phyloP scores from a whole-genome alignment of 2,888 invertebrate species.

The Anarsia innoxiella region DNA sequence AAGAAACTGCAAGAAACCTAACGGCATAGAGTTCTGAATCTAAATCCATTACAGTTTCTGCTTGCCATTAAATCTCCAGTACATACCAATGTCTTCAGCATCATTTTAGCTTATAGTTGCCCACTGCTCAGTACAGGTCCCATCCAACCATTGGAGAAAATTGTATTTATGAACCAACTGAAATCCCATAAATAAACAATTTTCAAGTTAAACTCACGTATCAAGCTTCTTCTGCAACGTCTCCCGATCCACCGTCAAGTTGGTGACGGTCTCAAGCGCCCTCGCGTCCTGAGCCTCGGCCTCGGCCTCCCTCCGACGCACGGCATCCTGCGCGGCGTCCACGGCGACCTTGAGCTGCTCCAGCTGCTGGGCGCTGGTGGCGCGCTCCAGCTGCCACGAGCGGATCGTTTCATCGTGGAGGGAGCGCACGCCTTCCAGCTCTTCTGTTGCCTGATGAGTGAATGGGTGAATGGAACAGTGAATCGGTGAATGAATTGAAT shows the following conservation, averaged over 20 bases:
- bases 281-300: slow-evolving; percentile 27
- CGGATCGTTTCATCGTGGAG: slow-evolving; percentile 67
- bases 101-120: too few relatives aligned
- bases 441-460: slow-evolving; percentile 63
- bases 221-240: slow-evolving; percentile 56
- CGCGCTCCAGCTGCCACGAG: slow-evolving; percentile 47
- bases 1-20: too few relatives aligned
- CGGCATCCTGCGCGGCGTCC: slow-evolving; percentile 22
- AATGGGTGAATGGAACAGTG: too few relatives aligned
- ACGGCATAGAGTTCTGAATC: too few relatives aligned
- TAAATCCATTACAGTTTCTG: too few relatives aligned
- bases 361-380: slow-evolving; percentile 23
- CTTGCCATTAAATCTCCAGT: too few relatives aligned
- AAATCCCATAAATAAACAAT: not conserved
- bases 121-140: too few relatives aligned
- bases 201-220: slow-evolving; percentile 25
- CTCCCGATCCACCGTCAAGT: slow-evolving; percentile 60
- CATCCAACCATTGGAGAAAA: too few relatives aligned
- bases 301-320: slow-evolving; percentile 28
- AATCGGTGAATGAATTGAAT: too few relatives aligned
- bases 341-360: slow-evolving; percentile 27
- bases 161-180: too few relatives aligned
- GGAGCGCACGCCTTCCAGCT: slow-evolving; percentile 65
- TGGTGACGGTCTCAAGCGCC: slow-evolving; percentile 52
- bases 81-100: too few relatives aligned